A percentile compares a stretch with the other conserved stretches of the same genome.
phyloP scores from a whole-genome alignment of 2,888 invertebrate species.

The Heteropelma amictum region DNA sequence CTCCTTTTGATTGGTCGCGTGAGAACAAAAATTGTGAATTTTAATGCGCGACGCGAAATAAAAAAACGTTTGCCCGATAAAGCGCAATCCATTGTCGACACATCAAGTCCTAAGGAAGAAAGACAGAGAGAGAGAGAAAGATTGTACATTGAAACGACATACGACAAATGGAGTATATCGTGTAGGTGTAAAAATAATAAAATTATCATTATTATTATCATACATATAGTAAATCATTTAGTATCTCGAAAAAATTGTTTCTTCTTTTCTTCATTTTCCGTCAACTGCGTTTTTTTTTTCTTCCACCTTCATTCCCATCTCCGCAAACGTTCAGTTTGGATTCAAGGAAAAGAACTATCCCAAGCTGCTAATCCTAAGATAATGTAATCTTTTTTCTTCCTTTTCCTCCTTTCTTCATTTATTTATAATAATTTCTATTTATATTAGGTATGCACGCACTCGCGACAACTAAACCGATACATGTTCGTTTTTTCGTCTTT shows the following conservation, averaged over 20 bases:
- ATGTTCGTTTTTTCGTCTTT: conserved; percentile 64
- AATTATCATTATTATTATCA: conserved; percentile 70
- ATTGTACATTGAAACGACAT: conserved; percentile 71
- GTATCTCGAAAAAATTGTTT: conserved; percentile 61
- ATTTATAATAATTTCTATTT: conserved; percentile 73
- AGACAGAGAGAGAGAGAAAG: conserved; percentile 66
- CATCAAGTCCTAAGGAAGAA: conserved; percentile 64
- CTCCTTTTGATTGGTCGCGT: background rate
- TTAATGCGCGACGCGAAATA: background rate
- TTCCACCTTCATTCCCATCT: conserved; percentile 11
- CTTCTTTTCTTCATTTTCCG: conserved; percentile 29
- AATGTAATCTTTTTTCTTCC: conserved; percentile 71
- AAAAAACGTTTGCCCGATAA: conserved; percentile 66
- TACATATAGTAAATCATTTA: conserved; percentile 68
- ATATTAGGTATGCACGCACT: conserved; percentile 76
- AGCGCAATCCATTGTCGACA: conserved; percentile 63
- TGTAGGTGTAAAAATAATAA: conserved; percentile 75
- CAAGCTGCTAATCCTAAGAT: conserved; percentile 77
- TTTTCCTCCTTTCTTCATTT: conserved; percentile 38
- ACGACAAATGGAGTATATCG: conserved; percentile 67
- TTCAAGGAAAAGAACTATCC: conserved; percentile 72
- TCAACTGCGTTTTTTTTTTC: conserved; percentile 17
- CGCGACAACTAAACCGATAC: conserved; percentile 76
- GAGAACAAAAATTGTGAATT: background rate
- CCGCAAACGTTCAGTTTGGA: conserved; percentile 60